These are phyloP conservation scores for Passer domesticus DNA, from an alignment of 2,113 vertebrate species.

Conservation along the genomic window DNA sequence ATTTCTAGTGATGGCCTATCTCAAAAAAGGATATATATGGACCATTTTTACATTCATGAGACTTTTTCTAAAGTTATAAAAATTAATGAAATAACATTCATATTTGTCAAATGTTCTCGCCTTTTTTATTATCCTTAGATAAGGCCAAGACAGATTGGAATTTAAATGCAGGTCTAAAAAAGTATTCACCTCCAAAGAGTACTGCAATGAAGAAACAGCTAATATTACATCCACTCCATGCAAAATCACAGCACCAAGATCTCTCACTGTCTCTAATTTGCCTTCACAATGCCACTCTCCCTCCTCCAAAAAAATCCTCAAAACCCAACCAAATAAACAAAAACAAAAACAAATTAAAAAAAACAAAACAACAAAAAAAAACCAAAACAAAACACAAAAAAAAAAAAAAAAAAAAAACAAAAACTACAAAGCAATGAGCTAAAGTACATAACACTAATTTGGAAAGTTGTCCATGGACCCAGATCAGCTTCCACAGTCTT, in stretches of 20 bases:
- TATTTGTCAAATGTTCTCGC: background rate
- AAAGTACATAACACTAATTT: background rate
- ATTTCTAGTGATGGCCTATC: background rate
- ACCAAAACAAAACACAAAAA: background rate
- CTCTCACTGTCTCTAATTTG: background rate
- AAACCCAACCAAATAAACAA: rapidly evolving
- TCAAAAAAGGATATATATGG: background rate
- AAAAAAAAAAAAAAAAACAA: background rate
- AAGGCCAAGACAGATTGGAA: background rate
- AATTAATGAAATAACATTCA: background rate
- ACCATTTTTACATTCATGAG: background rate
- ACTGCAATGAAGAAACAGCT: background rate
- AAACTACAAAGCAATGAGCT: background rate
- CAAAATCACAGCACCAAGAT: background rate
- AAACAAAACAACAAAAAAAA: background rate
- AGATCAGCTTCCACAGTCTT: background rate
- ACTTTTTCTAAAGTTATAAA: background rate
- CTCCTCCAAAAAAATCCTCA: background rate
- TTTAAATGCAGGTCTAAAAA: background rate
- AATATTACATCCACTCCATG: background rate
- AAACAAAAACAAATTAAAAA: background rate
- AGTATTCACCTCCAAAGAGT: background rate
- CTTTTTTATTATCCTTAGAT: background rate
- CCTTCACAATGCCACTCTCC: rapidly evolving
- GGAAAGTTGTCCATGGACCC: background rate